phyloP scores from a whole-genome alignment of 2,113 vertebrate species.

The Sus scrofa region DNA sequence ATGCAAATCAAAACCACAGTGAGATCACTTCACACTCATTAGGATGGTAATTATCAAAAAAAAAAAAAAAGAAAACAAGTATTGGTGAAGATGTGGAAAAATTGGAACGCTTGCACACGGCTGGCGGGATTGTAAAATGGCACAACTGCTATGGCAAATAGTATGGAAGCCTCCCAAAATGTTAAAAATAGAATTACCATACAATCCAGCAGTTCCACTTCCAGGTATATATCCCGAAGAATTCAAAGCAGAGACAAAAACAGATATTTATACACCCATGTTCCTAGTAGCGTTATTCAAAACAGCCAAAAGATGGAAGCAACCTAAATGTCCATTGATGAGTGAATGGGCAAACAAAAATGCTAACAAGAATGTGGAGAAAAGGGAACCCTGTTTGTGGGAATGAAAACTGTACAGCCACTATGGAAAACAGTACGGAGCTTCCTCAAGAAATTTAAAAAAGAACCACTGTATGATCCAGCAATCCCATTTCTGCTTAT shows the following conservation, averaged over 20 bases:
- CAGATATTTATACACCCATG: not conserved
- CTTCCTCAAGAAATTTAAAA: too few species aligned
- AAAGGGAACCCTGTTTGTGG: too few species aligned
- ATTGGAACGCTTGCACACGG: not conserved
- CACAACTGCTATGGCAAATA: not conserved
- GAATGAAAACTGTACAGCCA: too few species aligned
- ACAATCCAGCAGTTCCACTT: not conserved
- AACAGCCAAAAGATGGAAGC: not conserved
- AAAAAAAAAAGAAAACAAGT: not conserved
- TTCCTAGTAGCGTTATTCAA: not conserved
- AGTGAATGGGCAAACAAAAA: not conserved
- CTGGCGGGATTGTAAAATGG: not conserved
- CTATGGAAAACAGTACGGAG: too few species aligned
- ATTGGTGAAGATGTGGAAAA: not conserved
- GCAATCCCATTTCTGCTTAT: too few species aligned
- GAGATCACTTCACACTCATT: not conserved
- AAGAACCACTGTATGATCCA: too few species aligned
- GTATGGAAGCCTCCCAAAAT: not conserved
- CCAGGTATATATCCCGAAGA: not conserved
- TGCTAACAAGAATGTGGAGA: too few species aligned
- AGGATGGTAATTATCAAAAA: not conserved
- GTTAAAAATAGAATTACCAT: not conserved
- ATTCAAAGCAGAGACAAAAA: not conserved
- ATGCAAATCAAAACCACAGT: not conserved
- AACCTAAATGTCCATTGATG: not conserved